A percentile compares a stretch with the other conserved stretches of the same genome.
These are phyloP conservation scores for Podarcis muralis DNA, from an alignment of 2,113 vertebrate genomes.

Conservation along the genomic window DNA sequence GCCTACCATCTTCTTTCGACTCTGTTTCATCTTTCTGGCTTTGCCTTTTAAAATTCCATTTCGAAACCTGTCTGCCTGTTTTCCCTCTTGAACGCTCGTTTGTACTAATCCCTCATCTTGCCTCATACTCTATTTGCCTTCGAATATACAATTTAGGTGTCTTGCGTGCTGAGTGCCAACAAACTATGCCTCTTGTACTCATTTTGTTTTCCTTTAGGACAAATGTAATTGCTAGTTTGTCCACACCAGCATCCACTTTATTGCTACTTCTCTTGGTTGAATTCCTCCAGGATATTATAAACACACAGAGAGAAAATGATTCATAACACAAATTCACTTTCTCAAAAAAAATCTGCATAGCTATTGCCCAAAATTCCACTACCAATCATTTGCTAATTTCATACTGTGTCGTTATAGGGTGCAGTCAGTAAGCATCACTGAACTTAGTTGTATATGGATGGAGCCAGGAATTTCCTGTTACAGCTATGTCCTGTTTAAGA, in stretches of 20 bases:
- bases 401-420: no score
- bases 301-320: neutral
- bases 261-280: neutral
- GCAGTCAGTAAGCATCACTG: no score
- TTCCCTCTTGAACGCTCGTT: neutral
- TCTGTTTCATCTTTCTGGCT: neutral
- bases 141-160: neutral
- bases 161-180: neutral
- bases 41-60: neutral
- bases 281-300: neutral
- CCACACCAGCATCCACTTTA: slow-evolving; percentile 5
- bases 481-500: no score
- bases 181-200: neutral
- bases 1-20: neutral
- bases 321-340: neutral
- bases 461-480: no score
- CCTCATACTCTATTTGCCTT: slow-evolving; percentile 4
- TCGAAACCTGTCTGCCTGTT: neutral
- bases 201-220: neutral
- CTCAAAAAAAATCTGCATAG: slow-evolving; percentile 12
- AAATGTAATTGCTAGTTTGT: neutral
- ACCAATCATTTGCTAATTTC: neutral
- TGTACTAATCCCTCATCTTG: neutral
- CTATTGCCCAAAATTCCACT: slow-evolving; percentile 3
- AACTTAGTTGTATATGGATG: no score